Evolutionary conservation across 2,888 invertebrate genomes (phyloP).

Genomic region (Falcaria lacertinaria): DNA sequence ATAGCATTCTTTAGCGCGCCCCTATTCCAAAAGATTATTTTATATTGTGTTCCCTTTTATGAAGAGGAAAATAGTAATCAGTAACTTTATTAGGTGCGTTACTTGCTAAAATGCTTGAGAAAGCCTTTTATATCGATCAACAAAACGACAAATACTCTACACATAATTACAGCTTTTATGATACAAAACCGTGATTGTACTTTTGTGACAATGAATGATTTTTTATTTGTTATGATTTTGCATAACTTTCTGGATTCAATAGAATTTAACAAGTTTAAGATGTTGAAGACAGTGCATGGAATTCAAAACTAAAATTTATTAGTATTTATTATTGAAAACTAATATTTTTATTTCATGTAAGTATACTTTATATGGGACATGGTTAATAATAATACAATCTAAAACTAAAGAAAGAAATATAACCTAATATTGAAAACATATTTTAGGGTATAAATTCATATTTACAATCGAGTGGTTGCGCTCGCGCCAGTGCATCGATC

Average conservation of each 20-base stretch:
- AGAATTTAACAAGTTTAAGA: too few relatives aligned
- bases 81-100: constrained; percentile 70
- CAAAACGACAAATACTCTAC: constrained; percentile 24
- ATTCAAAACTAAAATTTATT: too few relatives aligned
- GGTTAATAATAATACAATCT: too few relatives aligned
- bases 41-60: constrained; percentile 65
- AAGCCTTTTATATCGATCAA: constrained; percentile 34
- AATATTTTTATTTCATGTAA: too few relatives aligned
- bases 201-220: too few relatives aligned
- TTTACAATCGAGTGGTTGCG: constrained; percentile 38
- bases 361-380: too few relatives aligned
- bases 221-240: too few relatives aligned
- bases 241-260: too few relatives aligned
- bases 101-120: constrained; percentile 60
- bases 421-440: constrained; percentile 5
- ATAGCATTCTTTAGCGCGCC: constrained; percentile 66
- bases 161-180: constrained; percentile 24
- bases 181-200: too few relatives aligned
- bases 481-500: constrained; percentile 51
- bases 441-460: constrained; percentile 3
- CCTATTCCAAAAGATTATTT: constrained; percentile 67
- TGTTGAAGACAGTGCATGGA: too few relatives aligned
- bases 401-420: too few relatives aligned
- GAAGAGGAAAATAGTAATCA: constrained; percentile 69
- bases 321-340: too few relatives aligned